Base-by-base conservation (phyloP, 2,888 invertebrate species). In the Apamea crenata region DNA sequence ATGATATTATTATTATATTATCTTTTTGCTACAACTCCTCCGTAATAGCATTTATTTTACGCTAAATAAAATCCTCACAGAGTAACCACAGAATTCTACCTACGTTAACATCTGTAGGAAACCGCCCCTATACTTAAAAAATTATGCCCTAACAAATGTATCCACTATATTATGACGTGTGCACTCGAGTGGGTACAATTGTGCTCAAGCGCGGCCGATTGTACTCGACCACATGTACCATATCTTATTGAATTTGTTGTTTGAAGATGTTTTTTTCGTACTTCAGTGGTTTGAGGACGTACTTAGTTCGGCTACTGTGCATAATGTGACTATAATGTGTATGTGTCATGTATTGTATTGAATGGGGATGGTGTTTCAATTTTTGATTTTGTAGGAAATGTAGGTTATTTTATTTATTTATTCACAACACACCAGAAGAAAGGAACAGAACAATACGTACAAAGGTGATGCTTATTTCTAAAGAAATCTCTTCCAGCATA, bases 151-250 rank as follows among this genome's bases (percentile, higher is more conserved):
- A 89, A 90, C 90, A 91, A 93, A 92, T 90, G 91, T 91, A 92
- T 93, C 92, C 90, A 85, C 90, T 56, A 83, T 91, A 94, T 93
- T 94, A 94, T 95, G 95, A 94, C 94, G 95, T 93, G 93, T 93
- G 94, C 93, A 92, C 89, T 93, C 88, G 90, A 88, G 93, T 92
- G 89, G 88, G 85, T 93, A 74, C 82, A 85, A 82, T 80, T 82
- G 85, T 85, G 36, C 81, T 65, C 65, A 18, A 36, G 53, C 44
- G 59, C 50, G 50, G 69, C 47, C 75, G 82, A 92, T 91, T 90
- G 91, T 92, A 90, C 96, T 97, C 91, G 94, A 96, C 95, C 96
- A 96, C 96, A 96, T 97, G 96, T 89, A 93, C 92, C 94, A 94
- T 93, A 95, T 94, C 96, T 95, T 90, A 89, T 89, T 88, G 94